Conservation (phyloP, 2,888 invertebrate genomes). For the Leptinotarsa tumamoca region DNA sequence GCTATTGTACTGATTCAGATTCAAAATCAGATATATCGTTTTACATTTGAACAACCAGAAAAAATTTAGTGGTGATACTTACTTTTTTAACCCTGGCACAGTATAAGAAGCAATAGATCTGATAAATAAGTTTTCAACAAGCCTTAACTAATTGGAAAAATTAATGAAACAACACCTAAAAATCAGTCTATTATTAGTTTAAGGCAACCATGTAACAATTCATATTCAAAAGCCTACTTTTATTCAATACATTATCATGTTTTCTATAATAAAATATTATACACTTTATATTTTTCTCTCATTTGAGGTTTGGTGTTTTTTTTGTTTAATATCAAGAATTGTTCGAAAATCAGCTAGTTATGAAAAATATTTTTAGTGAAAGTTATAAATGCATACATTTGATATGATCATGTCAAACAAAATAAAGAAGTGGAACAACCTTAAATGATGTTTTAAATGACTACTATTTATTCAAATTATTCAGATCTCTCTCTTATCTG, state of each 20-base stretch:
- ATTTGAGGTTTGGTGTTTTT: background rate
- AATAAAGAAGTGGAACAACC: background rate
- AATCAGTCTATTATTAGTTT: constrained; percentile 61
- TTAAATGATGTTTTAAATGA: background rate
- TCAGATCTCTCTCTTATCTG: background rate
- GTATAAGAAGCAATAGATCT: background rate
- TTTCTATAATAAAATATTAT: background rate
- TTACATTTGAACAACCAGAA: background rate
- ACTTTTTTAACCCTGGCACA: background rate
- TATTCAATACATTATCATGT: background rate
- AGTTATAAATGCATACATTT: background rate
- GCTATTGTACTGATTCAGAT: background rate
- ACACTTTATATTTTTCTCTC: background rate
- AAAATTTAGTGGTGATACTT: background rate
- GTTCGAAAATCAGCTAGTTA: constrained; percentile 20
- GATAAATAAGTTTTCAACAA: background rate
- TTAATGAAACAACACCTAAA: constrained; percentile 48
- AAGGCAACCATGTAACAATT: constrained; percentile 59
- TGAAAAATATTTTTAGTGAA: background rate
- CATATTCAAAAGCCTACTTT: constrained; percentile 25
- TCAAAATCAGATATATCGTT: background rate
- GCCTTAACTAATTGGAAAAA: constrained; percentile 9
- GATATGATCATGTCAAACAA: background rate
- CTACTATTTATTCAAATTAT: background rate
- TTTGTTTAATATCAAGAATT: constrained; percentile 14